Evolutionary conservation across 1,140 invertebrate genomes (phyloP).

Genomic region (Pararge aegeria): DNA sequence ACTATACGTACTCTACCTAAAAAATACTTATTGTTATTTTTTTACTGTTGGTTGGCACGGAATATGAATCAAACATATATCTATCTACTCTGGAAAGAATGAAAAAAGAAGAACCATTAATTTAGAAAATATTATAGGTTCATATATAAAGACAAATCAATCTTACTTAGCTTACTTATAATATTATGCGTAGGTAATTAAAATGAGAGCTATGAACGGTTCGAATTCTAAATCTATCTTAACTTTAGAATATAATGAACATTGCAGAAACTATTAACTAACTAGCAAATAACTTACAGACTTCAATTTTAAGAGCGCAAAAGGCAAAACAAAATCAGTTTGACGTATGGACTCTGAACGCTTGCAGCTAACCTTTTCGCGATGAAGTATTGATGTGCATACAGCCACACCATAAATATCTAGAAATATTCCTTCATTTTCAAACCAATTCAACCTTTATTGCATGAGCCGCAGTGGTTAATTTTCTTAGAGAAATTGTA

Average conservation of each 20-base stretch:
- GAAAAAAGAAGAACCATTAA: too few relatives aligned
- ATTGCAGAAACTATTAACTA: constrained; percentile 7
- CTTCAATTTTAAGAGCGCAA: constrained; percentile 22
- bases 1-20: too few relatives aligned
- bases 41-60: too few relatives aligned
- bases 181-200: too few relatives aligned
- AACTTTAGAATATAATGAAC: neutral
- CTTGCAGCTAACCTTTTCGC: constrained; percentile 25
- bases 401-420: constrained; percentile 15
- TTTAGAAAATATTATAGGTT: too few relatives aligned
- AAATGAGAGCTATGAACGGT: neutral
- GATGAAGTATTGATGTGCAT: constrained; percentile 27
- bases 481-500: neutral
- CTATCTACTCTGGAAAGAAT: too few relatives aligned
- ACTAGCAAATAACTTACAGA: constrained; percentile 20
- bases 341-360: constrained; percentile 19
- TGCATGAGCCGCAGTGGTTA: neutral
- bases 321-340: constrained; percentile 25
- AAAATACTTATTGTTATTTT: too few relatives aligned
- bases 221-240: neutral
- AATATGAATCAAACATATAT: too few relatives aligned
- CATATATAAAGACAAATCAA: too few relatives aligned
- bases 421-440: neutral
- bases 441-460: constrained; percentile 3
- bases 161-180: too few relatives aligned